These are phyloP conservation scores for Schizopygopsis pylzovi DNA, from an alignment of 2,797 vertebrate species.

Conservation along the genomic window DNA sequence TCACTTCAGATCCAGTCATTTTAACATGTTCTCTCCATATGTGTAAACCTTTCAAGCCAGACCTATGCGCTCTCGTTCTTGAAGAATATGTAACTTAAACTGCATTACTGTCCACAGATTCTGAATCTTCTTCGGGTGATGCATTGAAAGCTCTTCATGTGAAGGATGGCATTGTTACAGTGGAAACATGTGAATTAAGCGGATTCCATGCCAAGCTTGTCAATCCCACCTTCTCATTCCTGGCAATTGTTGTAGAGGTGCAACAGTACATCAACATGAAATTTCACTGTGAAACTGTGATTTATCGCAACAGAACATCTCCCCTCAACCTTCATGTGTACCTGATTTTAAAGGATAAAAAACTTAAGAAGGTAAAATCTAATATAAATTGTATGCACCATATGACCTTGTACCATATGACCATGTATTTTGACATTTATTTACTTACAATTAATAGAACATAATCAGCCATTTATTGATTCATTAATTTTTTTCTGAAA, in stretches of 20 bases:
- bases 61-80: neutral
- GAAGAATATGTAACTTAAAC: neutral
- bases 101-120: slow-evolving; percentile 8
- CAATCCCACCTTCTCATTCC: slow-evolving; percentile 51
- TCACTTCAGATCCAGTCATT: neutral
- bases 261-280: slow-evolving; percentile 19
- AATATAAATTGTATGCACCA: neutral
- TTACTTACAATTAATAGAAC: neutral
- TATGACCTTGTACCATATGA: neutral
- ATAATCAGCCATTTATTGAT: neutral
- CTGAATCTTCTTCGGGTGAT: neutral
- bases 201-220: slow-evolving; percentile 51
- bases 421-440: neutral
- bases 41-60: neutral
- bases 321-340: slow-evolving; percentile 56
- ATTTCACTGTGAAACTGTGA: slow-evolving; percentile 43
- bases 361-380: slow-evolving; percentile 45
- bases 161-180: slow-evolving; percentile 4
- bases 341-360: slow-evolving; percentile 50
- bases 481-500: no score
- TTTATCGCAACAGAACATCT: slow-evolving; percentile 43
- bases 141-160: slow-evolving; percentile 56
- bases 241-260: slow-evolving; percentile 18
- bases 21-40: neutral
- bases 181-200: slow-evolving; percentile 56